Conservation (phyloP, 2,113 vertebrate species). For the Hemibagrus wyckioides region DNA sequence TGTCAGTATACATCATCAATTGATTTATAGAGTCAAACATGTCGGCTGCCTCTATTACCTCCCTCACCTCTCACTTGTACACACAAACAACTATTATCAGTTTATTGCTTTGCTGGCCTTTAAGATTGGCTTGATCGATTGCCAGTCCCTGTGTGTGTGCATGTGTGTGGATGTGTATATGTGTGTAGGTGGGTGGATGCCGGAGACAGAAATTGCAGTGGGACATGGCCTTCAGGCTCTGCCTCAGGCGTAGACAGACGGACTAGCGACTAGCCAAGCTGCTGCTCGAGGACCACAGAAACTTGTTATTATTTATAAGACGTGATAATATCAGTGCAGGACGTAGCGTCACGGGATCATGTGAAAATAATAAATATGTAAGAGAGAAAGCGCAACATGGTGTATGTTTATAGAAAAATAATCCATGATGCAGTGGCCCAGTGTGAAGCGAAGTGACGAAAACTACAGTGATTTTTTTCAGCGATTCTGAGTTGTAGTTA, state of each 20-base stretch:
- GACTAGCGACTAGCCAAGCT: not conserved
- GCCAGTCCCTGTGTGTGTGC: not conserved
- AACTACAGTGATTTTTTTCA: not conserved
- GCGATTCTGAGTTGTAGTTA: not conserved
- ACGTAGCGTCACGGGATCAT: not conserved
- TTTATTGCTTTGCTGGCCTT: not conserved
- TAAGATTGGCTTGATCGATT: not conserved
- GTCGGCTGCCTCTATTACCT: not conserved
- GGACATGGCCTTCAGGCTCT: conserved; percentile 26
- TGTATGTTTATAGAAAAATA: not conserved
- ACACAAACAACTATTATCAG: conserved; percentile 10
- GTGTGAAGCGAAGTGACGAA: not conserved
- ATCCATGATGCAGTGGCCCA: not conserved
- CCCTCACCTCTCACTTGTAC: not conserved
- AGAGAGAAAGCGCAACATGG: not conserved
- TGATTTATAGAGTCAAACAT: not conserved
- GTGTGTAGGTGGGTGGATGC: not conserved
- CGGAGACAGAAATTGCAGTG: not conserved
- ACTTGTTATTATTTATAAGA: not conserved
- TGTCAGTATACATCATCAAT: not conserved
- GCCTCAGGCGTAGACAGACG: conserved; percentile 30
- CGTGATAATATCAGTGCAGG: not conserved
- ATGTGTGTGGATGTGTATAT: not conserved
- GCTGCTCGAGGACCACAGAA: not conserved
- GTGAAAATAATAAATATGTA: not conserved